Evolutionary conservation across 2,113 vertebrate species (phyloP).

Genomic region (Caracal caracal): DNA sequence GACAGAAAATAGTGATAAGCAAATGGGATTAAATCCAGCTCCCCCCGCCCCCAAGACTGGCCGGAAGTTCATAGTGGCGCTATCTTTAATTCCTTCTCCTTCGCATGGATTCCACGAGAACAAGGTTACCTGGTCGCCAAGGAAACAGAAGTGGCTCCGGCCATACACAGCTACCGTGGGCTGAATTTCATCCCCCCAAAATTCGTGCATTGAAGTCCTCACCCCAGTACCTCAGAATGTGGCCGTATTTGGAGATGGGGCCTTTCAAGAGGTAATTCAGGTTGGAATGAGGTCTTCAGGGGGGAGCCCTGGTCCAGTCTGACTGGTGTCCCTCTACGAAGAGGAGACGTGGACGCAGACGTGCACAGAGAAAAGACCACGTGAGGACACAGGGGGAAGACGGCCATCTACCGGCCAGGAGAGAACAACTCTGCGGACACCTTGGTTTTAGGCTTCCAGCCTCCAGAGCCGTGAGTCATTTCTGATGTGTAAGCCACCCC

Average conservation of each 20-base stretch:
- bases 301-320: not conserved
- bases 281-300: not conserved
- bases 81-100: not conserved
- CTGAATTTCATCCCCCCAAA: not conserved
- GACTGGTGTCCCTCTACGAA: not conserved
- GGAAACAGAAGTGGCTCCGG: not conserved
- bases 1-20: not conserved
- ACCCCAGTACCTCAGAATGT: not conserved
- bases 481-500: not conserved
- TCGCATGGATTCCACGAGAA: not conserved
- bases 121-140: not conserved
- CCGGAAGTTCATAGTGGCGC: not conserved
- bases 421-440: accelerated
- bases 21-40: not conserved
- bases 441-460: not conserved
- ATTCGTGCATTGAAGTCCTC: not conserved
- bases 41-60: not conserved
- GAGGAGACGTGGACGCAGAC: not conserved
- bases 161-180: not conserved
- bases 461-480: not conserved
- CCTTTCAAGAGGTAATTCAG: not conserved
- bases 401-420: not conserved
- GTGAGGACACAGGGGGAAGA: not conserved
- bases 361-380: not conserved
- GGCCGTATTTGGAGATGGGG: not conserved